Conservation (phyloP, 2,888 invertebrate genomes). For the Hipparchia semele region DNA sequence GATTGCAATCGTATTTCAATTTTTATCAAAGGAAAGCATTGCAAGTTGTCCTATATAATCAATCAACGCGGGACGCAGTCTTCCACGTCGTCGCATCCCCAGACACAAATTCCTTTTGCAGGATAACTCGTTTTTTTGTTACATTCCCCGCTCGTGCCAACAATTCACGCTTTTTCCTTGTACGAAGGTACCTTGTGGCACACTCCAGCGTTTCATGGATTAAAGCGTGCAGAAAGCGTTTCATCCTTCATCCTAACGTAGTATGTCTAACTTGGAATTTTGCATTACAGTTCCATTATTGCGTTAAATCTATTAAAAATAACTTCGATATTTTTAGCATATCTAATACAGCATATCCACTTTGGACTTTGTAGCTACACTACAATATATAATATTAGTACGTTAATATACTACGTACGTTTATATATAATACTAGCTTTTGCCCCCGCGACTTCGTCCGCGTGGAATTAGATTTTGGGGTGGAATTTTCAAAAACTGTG, state of each 20-base stretch:
- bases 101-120: conserved; percentile 32
- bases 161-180: conserved; percentile 57
- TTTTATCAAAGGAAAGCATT: conserved; percentile 12
- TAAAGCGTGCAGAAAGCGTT: conserved; percentile 30
- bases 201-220: conserved; percentile 37
- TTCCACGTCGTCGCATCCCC: conserved; percentile 9
- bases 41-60: conserved; percentile 16
- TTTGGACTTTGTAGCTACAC: neutral
- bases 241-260: conserved; percentile 23
- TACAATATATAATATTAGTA: no score
- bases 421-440: no score
- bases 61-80: conserved; percentile 25
- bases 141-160: conserved; percentile 73
- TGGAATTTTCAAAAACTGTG: no score
- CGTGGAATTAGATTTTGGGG: no score
- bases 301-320: neutral
- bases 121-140: conserved; percentile 49
- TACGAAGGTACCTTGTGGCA: conserved; percentile 45
- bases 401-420: no score
- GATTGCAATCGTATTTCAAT: neutral
- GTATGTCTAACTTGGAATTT: conserved; percentile 32
- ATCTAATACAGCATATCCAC: neutral
- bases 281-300: neutral
- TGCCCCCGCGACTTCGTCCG: no score
- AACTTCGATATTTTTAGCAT: neutral